phyloP scores from a whole-genome alignment of 2,888 invertebrate genomes.

The Phlogophora meticulosa region DNA sequence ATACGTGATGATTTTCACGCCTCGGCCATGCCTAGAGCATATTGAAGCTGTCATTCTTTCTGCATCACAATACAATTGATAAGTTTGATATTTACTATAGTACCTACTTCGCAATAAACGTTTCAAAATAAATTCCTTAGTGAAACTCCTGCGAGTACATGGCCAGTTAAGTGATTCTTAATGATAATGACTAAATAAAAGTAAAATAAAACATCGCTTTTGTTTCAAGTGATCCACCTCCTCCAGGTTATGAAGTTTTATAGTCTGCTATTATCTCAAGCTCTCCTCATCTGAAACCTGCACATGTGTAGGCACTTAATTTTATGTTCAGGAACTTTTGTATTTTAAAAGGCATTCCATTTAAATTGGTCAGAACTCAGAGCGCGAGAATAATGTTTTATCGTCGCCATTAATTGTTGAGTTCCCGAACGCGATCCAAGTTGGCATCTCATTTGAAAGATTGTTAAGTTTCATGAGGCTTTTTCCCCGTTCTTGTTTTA shows the following conservation, averaged over 20 bases:
- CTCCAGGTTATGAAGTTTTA: conserved; percentile 53
- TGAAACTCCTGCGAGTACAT: conserved; percentile 14
- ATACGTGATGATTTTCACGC: conserved; percentile 72
- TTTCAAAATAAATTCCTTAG: conserved; percentile 44
- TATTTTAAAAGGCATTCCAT: conserved; percentile 56
- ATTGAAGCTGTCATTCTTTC: conserved; percentile 66
- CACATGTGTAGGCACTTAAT: conserved; percentile 62
- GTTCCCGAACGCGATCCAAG: conserved; percentile 60
- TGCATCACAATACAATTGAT: conserved; percentile 55
- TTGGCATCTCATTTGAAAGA: conserved; percentile 75
- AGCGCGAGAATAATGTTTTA: conserved; percentile 71
- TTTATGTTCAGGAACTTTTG: conserved; percentile 53
- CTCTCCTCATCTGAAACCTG: conserved; percentile 58
- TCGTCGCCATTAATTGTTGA: conserved; percentile 70
- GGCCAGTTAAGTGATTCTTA: conserved; percentile 39
- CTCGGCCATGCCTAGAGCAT: conserved; percentile 65
- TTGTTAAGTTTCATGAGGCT: conserved; percentile 74
- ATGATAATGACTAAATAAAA: conserved; percentile 34
- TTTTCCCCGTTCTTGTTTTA: conserved; percentile 79
- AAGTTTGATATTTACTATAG: conserved; percentile 55
- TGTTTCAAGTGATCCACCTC: conserved; percentile 20
- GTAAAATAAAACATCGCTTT: conserved; percentile 38
- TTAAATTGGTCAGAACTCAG: conserved; percentile 67
- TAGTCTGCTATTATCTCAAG: conserved; percentile 66
- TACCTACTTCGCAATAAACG: conserved; percentile 31